These are phyloP conservation scores for Scaptomyza tumidula DNA, from an alignment of 2,888 invertebrate species.

Conservation along the genomic window DNA sequence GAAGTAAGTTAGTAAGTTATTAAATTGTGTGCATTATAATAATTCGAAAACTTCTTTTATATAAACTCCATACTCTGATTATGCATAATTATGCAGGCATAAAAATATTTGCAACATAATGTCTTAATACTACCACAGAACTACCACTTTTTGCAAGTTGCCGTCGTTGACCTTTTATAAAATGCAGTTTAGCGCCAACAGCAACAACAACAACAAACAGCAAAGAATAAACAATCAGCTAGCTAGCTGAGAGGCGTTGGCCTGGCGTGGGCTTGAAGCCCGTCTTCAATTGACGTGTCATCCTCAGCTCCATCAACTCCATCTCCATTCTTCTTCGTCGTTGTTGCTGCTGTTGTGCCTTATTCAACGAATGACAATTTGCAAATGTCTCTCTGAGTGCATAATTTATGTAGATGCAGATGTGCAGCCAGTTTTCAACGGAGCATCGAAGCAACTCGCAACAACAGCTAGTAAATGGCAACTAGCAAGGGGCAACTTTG, in stretches of 20 bases:
- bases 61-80: background rate
- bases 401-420: constrained; percentile 74
- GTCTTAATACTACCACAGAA: constrained; percentile 30
- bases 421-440: constrained; percentile 37
- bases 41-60: too few relatives aligned
- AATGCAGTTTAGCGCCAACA: constrained; percentile 44
- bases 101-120: constrained; percentile 31
- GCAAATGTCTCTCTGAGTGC: constrained; percentile 69
- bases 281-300: constrained; percentile 45
- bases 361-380: constrained; percentile 68
- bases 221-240: constrained; percentile 14
- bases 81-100: background rate
- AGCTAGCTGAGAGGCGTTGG: constrained; percentile 43
- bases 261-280: constrained; percentile 49
- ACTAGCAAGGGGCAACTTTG: constrained; percentile 31
- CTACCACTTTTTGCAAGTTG: constrained; percentile 29
- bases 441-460: constrained; percentile 32
- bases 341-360: constrained; percentile 32
- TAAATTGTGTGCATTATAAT: too few relatives aligned
- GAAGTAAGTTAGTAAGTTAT: too few relatives aligned
- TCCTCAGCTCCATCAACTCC: constrained; percentile 30
- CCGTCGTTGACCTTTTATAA: constrained; percentile 57
- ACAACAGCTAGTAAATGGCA: constrained; percentile 45
- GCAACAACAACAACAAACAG: constrained; percentile 15
- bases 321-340: constrained; percentile 11